phyloP scores from a whole-genome alignment of 1,140 invertebrate genomes.

The Listronotus bonariensis region DNA sequence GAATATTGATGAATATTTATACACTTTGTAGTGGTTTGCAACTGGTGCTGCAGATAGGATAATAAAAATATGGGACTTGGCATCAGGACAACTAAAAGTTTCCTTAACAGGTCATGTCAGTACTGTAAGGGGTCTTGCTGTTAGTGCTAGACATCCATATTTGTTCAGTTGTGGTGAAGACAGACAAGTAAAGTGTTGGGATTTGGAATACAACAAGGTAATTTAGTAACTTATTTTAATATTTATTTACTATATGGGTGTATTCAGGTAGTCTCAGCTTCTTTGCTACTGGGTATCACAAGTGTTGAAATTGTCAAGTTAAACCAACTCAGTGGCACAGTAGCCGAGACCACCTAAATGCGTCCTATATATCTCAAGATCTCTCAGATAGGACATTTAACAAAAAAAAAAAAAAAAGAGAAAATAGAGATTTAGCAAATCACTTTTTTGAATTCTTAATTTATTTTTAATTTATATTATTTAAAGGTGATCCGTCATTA shows the following conservation, averaged over 20 bases:
- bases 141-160: conserved; percentile 95
- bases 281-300: no score
- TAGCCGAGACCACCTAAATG: no score
- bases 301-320: no score
- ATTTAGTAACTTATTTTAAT: neutral
- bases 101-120: conserved; percentile 98
- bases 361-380: no score
- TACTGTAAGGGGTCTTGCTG: conserved; percentile 92
- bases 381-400: no score
- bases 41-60: conserved; percentile 95
- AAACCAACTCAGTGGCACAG: no score
- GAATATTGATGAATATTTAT: neutral
- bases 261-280: no score
- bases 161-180: conserved; percentile 99
- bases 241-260: no score
- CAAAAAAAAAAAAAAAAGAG: no score
- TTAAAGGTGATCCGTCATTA: conserved; percentile 92
- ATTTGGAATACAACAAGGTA: conserved; percentile 98
- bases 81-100: conserved; percentile 91
- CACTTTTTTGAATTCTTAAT: neutral
- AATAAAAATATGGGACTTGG: conserved; percentile 99
- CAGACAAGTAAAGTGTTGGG: conserved; percentile 99
- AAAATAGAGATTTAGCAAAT: no score
- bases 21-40: conserved; percentile 66
- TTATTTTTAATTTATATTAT: neutral